These are phyloP conservation scores for Prionace glauca DNA, from an alignment of 2,797 vertebrate genomes.

Conservation along the genomic window DNA sequence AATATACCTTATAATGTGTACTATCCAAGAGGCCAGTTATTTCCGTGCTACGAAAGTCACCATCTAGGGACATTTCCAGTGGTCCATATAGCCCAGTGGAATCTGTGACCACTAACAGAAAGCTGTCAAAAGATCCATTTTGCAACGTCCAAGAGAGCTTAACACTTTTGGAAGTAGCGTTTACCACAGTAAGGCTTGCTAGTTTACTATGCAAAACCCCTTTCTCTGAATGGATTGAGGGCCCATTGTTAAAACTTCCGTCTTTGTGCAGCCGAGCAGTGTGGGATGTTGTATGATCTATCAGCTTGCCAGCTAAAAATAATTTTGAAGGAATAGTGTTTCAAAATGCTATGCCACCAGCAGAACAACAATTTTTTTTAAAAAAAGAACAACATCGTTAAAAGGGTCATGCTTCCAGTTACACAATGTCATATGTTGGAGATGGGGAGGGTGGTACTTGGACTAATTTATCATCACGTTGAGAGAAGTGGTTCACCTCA, in stretches of 20 bases:
- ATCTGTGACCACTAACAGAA: conserved; percentile 24
- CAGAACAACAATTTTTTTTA: neutral
- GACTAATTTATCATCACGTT: neutral
- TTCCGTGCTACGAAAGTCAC: conserved; percentile 5
- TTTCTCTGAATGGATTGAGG: conserved; percentile 5
- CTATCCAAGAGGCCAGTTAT: conserved; percentile 30
- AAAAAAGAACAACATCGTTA: neutral
- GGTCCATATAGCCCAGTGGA: conserved; percentile 15
- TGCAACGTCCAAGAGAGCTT: conserved; percentile 18
- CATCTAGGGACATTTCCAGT: conserved; percentile 26
- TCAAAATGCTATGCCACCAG: neutral
- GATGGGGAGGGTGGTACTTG: no score
- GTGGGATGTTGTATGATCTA: neutral
- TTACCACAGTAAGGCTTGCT: conserved; percentile 16
- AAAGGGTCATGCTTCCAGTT: conserved; percentile 31
- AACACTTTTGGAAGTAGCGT: conserved; percentile 19
- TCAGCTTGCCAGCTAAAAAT: conserved; percentile 20
- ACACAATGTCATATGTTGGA: neutral
- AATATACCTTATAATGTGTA: conserved; percentile 36
- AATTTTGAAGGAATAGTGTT: conserved; percentile 34
- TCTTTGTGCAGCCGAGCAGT: conserved; percentile 20
- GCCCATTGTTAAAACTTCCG: neutral
- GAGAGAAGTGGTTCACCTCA: neutral
- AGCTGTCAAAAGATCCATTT: conserved; percentile 36
- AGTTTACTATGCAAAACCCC: conserved; percentile 23